Conservation (phyloP, 2,113 vertebrate genomes). For the Epinephelus fuscoguttatus region DNA sequence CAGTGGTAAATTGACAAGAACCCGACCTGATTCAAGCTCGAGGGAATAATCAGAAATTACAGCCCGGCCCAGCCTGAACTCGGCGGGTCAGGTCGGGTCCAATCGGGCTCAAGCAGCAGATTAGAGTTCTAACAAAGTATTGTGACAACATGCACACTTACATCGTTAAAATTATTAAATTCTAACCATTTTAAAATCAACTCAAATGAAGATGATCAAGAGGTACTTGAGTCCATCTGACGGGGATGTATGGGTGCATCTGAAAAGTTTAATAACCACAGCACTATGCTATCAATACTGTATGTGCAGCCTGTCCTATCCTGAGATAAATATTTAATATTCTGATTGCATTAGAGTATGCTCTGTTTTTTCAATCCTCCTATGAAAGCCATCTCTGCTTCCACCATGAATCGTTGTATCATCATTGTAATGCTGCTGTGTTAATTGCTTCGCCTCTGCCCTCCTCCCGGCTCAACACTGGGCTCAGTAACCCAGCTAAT, state of each 20-base stretch:
- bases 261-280: neutral
- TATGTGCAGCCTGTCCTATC: neutral
- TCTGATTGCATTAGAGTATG: neutral
- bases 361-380: neutral
- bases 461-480: slow-evolving; percentile 33
- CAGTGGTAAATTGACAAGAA: too few species aligned
- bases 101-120: too few species aligned
- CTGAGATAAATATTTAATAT: slow-evolving; percentile 22
- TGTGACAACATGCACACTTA: too few species aligned
- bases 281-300: neutral
- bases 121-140: too few species aligned
- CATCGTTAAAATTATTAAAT: too few species aligned
- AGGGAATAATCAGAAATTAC: too few species aligned
- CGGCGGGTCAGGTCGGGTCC: too few species aligned
- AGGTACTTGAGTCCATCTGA: neutral
- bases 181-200: too few species aligned
- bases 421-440: slow-evolving; percentile 26
- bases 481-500: slow-evolving; percentile 53
- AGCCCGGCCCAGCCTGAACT: too few species aligned
- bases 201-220: too few species aligned
- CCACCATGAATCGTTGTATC: slow-evolving; percentile 2
- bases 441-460: slow-evolving; percentile 33
- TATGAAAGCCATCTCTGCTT: neutral
- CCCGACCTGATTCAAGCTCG: too few species aligned
- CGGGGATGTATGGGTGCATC: neutral